These are phyloP conservation scores for Hirtodrosophila cameraria DNA, from an alignment of 2,888 invertebrate species.

Conservation along the genomic window DNA sequence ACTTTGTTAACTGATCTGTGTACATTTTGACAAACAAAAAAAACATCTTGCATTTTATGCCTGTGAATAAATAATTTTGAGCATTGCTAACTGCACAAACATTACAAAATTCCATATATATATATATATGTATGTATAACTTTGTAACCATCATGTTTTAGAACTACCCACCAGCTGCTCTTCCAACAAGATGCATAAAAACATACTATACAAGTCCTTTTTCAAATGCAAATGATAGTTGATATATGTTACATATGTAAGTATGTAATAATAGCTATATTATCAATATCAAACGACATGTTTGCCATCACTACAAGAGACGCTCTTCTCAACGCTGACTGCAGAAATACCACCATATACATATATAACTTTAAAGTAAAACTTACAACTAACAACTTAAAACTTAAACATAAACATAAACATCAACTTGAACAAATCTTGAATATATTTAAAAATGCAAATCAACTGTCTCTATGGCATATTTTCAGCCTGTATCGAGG, in stretches of 20 bases:
- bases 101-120: slow-evolving; percentile 15
- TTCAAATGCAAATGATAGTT: slow-evolving; percentile 32
- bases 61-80: slow-evolving; percentile 24
- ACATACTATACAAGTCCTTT: slow-evolving; percentile 33
- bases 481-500: slow-evolving; percentile 37
- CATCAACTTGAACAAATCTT: slow-evolving; percentile 42
- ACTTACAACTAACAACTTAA: too few species aligned
- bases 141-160: slow-evolving; percentile 43
- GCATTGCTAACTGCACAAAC: slow-evolving; percentile 25
- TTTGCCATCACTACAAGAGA: slow-evolving; percentile 78
- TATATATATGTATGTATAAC: slow-evolving; percentile 26
- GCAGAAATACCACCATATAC: slow-evolving; percentile 81
- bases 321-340: slow-evolving; percentile 82
- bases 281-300: slow-evolving; percentile 43
- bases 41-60: slow-evolving; percentile 36
- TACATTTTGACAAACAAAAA: slow-evolving; percentile 30
- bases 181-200: slow-evolving; percentile 57
- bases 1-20: slow-evolving; percentile 11
- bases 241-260: slow-evolving; percentile 22
- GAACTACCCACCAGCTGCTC: slow-evolving; percentile 75
- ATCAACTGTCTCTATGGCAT: slow-evolving; percentile 50
- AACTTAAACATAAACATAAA: slow-evolving; percentile 40
- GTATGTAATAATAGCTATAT: too few species aligned
- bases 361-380: slow-evolving; percentile 46
- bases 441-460: slow-evolving; percentile 65